Base-by-base conservation (phyloP, 2,888 invertebrate genomes). In the Cephalotes varians region DNA sequence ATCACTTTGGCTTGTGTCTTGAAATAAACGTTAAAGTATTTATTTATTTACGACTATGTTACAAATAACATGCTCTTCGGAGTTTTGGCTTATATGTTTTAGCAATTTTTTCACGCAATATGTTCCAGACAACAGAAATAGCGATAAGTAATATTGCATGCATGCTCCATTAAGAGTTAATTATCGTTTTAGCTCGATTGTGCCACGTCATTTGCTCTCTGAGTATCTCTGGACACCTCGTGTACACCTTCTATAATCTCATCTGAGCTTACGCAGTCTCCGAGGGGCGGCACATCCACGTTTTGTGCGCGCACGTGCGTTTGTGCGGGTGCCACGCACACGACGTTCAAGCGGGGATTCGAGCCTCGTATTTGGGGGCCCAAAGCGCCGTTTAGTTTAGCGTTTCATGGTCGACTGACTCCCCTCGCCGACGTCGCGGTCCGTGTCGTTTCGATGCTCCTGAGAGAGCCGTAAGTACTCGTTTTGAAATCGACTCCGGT, bases 351-450 rank as follows among this genome's bases (percentile, higher is more conserved):
- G 81, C 71, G 73, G 84, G 86, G 82, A 72, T 51, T 54, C 34
- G 72, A 82, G 81, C 84, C 82, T 90, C 88, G 77, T 92, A 91
- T 91, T 91, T 91, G 88, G 88, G 84, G 79, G 72, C 83, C 81
- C 90, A 90, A 91, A 91, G 92, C 90, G 93, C 92, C 94, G 93
- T 94, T 94, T 94, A 94, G 94, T 92, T 94, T 93, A 92, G 93
- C 94, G 94, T 94, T 94, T 94, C 93, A 94, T 93, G 94, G 91
- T 94, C 92, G 91, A 93, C 89, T 92, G 93, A 91, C 91, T 92
- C 91, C 94, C 94, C 93, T 91, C 74, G 82, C 58, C 47, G 25
- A 54, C 51, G 56, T 25, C 49, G 15, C 58, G 44, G 40, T 54
- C 54, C 79, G 60, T 88, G 49, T 85, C 88, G 79, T 80, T 64